Percentiles rank a stretch among this genome's conserved stretches.
Conservation (phyloP, 2,888 invertebrate species). For the Kryphioiulus occultus region DNA sequence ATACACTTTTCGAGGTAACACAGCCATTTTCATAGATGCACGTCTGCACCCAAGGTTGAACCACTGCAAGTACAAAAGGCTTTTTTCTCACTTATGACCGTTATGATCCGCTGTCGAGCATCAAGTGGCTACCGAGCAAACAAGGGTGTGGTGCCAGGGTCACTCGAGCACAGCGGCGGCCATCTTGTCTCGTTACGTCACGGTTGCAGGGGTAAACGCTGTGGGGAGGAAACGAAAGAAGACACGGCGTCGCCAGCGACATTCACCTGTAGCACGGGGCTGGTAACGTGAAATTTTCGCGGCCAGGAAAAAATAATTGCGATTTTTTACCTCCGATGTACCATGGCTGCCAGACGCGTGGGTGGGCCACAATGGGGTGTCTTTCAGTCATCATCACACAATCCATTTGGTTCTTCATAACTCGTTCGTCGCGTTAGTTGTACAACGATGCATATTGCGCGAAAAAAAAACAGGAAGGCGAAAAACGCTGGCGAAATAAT, state of each 20-base stretch:
- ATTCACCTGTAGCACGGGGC: background rate
- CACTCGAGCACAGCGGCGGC: background rate
- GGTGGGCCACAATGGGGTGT: slow-evolving; percentile 48
- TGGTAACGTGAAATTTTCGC: background rate
- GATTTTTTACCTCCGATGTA: slow-evolving; percentile 49
- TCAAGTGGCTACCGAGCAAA: too few relatives aligned
- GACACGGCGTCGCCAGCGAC: too few relatives aligned
- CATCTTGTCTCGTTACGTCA: background rate
- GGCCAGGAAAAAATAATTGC: slow-evolving; percentile 3
- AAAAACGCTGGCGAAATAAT: background rate
- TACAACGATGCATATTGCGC: background rate
- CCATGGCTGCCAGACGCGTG: slow-evolving; percentile 49
- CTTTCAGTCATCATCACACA: slow-evolving; percentile 48
- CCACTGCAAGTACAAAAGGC: too few relatives aligned
- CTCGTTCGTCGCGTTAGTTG: background rate
- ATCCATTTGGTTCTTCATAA: slow-evolving; percentile 48
- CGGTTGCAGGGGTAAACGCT: background rate
- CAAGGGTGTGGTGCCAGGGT: background rate
- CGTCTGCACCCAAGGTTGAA: too few relatives aligned
- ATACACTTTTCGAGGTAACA: too few relatives aligned
- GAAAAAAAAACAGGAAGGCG: background rate
- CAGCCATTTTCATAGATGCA: too few relatives aligned
- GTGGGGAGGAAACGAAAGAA: background rate
- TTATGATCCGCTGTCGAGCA: too few relatives aligned
- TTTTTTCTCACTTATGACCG: too few relatives aligned